Conservation (phyloP, 2,888 invertebrate genomes). For the Euplexia lucipara region DNA sequence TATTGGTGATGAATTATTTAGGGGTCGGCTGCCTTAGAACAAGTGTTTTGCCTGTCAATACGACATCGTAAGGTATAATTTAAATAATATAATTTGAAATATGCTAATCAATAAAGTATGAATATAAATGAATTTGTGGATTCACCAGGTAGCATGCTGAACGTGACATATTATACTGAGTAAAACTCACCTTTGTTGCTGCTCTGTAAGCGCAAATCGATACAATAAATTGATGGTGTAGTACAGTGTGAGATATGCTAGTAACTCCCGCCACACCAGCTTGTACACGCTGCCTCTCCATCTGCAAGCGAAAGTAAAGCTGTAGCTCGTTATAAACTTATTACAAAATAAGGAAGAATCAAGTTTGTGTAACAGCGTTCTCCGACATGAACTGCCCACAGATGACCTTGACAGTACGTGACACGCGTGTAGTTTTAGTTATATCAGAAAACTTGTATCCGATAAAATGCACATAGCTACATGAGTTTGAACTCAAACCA, state of each 20-base stretch:
- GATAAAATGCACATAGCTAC: slow-evolving; percentile 17
- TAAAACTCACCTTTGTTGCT: slow-evolving; percentile 94
- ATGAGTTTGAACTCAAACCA: slow-evolving; percentile 30
- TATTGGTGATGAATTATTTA: slow-evolving; percentile 37
- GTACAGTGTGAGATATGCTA: slow-evolving; percentile 96
- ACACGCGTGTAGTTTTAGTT: slow-evolving; percentile 42
- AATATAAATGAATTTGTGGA: background rate
- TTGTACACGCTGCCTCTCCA: slow-evolving; percentile 99
- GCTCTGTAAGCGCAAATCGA: slow-evolving; percentile 95
- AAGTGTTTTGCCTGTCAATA: slow-evolving; percentile 23
- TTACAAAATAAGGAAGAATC: slow-evolving; percentile 54
- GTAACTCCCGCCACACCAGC: slow-evolving; percentile 97
- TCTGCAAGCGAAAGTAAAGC: slow-evolving; percentile 88
- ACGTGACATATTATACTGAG: slow-evolving; percentile 4
- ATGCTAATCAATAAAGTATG: slow-evolving; percentile 9
- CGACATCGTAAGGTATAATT: slow-evolving; percentile 3
- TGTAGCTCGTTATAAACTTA: slow-evolving; percentile 30
- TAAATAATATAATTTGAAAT: slow-evolving; percentile 14
- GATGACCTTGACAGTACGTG: slow-evolving; percentile 53
- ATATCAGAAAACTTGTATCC: slow-evolving; percentile 29
- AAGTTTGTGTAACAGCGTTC: slow-evolving; percentile 42
- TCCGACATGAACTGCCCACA: slow-evolving; percentile 5
- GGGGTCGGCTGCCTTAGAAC: slow-evolving; percentile 24
- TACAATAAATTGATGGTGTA: slow-evolving; percentile 97
- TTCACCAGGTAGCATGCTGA: slow-evolving; percentile 2